These are phyloP conservation scores for Passer montanus DNA, from an alignment of 2,113 vertebrate genomes.

Conservation along the genomic window DNA sequence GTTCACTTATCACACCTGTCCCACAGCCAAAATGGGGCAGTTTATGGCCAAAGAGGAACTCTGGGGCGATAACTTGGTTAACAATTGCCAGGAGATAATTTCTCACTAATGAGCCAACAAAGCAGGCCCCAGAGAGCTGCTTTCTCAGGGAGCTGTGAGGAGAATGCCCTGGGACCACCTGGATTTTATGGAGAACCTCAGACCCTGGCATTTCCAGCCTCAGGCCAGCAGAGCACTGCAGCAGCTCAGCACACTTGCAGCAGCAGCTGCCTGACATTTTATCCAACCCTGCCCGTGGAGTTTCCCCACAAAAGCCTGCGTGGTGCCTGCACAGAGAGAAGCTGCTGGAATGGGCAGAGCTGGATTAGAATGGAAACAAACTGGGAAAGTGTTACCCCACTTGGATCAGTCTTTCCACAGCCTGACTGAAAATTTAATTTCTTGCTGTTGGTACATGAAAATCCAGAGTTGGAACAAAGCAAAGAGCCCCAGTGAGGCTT, in stretches of 20 bases:
- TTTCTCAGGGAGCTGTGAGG: neutral
- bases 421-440: neutral
- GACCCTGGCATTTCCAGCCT: neutral
- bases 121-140: neutral
- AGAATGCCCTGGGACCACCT: neutral
- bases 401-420: neutral
- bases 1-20: neutral
- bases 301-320: neutral
- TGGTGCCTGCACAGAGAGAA: neutral
- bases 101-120: neutral
- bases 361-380: neutral
- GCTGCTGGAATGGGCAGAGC: neutral
- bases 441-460: neutral
- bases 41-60: neutral
- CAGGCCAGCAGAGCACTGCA: neutral
- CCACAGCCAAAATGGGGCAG: rapidly evolving
- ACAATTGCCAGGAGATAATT: neutral
- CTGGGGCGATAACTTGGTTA: neutral
- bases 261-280: neutral
- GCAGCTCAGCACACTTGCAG: rapidly evolving
- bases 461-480: rapidly evolving
- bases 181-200: neutral
- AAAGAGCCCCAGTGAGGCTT: neutral
- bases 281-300: rapidly evolving
- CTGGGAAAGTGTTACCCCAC: neutral